Evolutionary conservation across 2,113 vertebrate genomes (phyloP), one percentile per base, ranked within the genome.

Genomic region (Vulpes vulpes): DNA sequence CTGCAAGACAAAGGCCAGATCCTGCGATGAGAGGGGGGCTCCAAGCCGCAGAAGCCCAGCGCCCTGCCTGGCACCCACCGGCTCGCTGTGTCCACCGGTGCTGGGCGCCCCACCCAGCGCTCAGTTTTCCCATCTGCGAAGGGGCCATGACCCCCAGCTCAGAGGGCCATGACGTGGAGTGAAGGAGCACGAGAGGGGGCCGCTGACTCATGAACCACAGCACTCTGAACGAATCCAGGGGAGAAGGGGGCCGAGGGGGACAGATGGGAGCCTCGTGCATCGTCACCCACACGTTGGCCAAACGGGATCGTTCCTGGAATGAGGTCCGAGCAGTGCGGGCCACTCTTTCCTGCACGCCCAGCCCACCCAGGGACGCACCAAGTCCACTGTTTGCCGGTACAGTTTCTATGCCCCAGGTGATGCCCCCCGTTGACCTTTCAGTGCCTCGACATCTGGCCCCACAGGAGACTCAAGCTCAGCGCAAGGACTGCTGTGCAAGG

Each of bases 1-100:
- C 99, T 99, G 98, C 38, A 99, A 99, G 38, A 98, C 86, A 98
- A 78, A 96, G 59, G 53, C 8, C 35, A 1, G 53, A n/a, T 59
- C 32, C 62, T 55, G 85, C 16, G 22, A 27, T 83, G 89, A 89
- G 14, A 38, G 32, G 32, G 15, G 43, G 9, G 49, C 32, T 57
- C 38, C 19, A 59, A 74, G 17, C 23, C 49, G 19, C 22, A 3
- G n/a, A 35, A 11, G 3, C 55, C 71, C 43, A 74, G 30, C 20
- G 30, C 32, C 67, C 60, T 53, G 74, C 71, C 32, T 3, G 22
- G 51, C 11, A 16, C 69, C 30, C 55, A 35, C 11, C 2, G 22
- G 17, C 51, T 65, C 16, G 76, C 64, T 8, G 43, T 23, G 43
- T 49, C 51, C 87, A 27, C 32, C 9, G 0, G 0, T 55, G 12